phyloP scores from a whole-genome alignment of 2,888 invertebrate species.

The Cantharis rustica region DNA sequence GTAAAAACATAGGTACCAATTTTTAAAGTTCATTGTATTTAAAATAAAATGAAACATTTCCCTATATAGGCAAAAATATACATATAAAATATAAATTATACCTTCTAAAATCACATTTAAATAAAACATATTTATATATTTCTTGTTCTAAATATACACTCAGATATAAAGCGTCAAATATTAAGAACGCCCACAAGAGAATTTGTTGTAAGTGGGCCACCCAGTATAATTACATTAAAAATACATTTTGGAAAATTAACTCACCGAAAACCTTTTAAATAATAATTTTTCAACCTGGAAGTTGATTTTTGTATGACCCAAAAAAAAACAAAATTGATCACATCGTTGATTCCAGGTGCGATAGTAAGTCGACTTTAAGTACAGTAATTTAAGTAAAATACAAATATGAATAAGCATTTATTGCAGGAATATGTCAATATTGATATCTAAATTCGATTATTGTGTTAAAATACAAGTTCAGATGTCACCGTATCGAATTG shows the following conservation, averaged over 20 bases:
- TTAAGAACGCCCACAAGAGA: not conserved
- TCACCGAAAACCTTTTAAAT: not conserved
- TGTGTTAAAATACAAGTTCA: constrained; percentile 31
- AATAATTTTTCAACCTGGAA: not conserved
- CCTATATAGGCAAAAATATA: too few relatives aligned
- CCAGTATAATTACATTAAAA: not conserved
- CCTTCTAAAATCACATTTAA: not conserved
- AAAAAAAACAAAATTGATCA: not conserved
- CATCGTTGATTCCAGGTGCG: not conserved
- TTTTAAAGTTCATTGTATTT: too few relatives aligned
- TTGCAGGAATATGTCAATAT: constrained; percentile 3
- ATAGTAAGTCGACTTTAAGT: not conserved
- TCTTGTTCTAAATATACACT: not conserved
- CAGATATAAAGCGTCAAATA: not conserved
- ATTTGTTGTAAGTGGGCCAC: not conserved
- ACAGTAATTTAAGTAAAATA: not conserved
- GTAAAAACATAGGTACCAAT: too few relatives aligned
- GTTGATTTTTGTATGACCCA: not conserved
- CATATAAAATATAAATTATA: too few relatives aligned
- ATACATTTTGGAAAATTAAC: not conserved
- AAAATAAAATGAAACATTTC: too few relatives aligned
- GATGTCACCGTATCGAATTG: constrained; percentile 36
- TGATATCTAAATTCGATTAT: constrained; percentile 5
- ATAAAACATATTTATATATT: not conserved
- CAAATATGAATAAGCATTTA: constrained; percentile 1